phyloP scores from a whole-genome alignment of 2,797 vertebrate species.

The Lateolabrax maculatus region DNA sequence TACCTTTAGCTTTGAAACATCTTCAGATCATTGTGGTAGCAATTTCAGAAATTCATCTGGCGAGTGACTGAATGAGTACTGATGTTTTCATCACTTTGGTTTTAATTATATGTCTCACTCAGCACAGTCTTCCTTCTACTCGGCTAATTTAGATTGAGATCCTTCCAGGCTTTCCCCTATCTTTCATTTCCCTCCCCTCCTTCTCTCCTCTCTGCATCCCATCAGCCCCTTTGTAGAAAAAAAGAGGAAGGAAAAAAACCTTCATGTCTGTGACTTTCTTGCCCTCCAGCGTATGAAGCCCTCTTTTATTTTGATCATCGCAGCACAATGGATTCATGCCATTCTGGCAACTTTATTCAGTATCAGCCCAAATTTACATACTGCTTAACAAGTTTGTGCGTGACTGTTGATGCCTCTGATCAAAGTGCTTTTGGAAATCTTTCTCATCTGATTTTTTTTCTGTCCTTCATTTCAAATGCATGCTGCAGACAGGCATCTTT shows the following conservation, averaged over 20 bases:
- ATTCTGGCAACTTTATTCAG: slow-evolving; percentile 89
- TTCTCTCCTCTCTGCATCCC: slow-evolving; percentile 85
- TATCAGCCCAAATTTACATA: slow-evolving; percentile 89
- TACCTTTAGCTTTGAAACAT: slow-evolving; percentile 75
- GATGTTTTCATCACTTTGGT: slow-evolving; percentile 85
- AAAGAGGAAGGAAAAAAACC: slow-evolving; percentile 72
- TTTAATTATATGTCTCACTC: slow-evolving; percentile 87
- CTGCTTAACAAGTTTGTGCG: slow-evolving; percentile 88
- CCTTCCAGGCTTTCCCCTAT: slow-evolving; percentile 86
- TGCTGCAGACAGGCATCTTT: slow-evolving; percentile 85
- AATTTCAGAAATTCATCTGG: slow-evolving; percentile 71
- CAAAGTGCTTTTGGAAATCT: slow-evolving; percentile 88
- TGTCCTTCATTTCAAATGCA: slow-evolving; percentile 84
- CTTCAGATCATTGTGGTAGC: slow-evolving; percentile 61
- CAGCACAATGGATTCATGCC: slow-evolving; percentile 90
- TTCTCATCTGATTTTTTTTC: slow-evolving; percentile 82
- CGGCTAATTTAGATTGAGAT: slow-evolving; percentile 89
- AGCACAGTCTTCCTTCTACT: slow-evolving; percentile 84
- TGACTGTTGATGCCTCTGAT: slow-evolving; percentile 88
- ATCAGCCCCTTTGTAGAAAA: slow-evolving; percentile 85
- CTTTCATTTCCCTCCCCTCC: slow-evolving; percentile 85
- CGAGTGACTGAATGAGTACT: slow-evolving; percentile 73
- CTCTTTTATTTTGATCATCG: slow-evolving; percentile 90
- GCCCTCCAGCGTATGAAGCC: slow-evolving; percentile 85
- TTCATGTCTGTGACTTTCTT: slow-evolving; percentile 89